Conservation (phyloP, 2,797 vertebrate species). For the Xiphorhynchus erythropygius region DNA sequence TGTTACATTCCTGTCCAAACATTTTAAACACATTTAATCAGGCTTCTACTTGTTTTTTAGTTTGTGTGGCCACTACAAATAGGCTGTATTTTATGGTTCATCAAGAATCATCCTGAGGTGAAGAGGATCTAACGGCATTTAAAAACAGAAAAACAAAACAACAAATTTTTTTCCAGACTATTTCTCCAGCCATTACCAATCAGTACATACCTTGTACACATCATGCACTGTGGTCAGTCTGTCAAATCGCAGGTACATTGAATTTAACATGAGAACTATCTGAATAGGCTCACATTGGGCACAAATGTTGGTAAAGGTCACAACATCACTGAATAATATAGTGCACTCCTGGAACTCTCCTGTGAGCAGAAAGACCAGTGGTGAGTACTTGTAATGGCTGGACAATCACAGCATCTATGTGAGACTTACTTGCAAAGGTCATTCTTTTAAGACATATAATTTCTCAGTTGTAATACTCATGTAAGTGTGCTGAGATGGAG, state of each 20-base stretch:
- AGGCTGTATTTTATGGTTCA: neutral
- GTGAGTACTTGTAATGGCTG: neutral
- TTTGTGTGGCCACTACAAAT: neutral
- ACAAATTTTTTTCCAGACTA: neutral
- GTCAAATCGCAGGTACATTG: constrained; percentile 84
- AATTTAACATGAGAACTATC: constrained; percentile 83
- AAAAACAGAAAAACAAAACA: neutral
- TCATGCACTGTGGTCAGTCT: constrained; percentile 83
- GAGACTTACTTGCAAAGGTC: neutral
- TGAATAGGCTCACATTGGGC: constrained; percentile 83
- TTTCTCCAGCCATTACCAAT: neutral
- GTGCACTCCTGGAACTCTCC: constrained; percentile 86
- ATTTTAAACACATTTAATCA: neutral
- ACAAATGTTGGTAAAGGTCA: constrained; percentile 84
- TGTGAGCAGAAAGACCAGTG: constrained; percentile 20
- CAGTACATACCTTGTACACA: constrained; percentile 79
- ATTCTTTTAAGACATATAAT: neutral
- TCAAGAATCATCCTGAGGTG: neutral
- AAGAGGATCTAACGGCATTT: neutral
- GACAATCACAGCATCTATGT: neutral
- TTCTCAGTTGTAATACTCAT: neutral
- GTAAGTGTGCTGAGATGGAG: fast-evolving
- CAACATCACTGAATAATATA: constrained; percentile 84
- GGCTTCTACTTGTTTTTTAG: neutral
- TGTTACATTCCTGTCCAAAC: neutral